Base-by-base conservation (phyloP, 2,888 invertebrate species). In the Clepsis dumicolana region DNA sequence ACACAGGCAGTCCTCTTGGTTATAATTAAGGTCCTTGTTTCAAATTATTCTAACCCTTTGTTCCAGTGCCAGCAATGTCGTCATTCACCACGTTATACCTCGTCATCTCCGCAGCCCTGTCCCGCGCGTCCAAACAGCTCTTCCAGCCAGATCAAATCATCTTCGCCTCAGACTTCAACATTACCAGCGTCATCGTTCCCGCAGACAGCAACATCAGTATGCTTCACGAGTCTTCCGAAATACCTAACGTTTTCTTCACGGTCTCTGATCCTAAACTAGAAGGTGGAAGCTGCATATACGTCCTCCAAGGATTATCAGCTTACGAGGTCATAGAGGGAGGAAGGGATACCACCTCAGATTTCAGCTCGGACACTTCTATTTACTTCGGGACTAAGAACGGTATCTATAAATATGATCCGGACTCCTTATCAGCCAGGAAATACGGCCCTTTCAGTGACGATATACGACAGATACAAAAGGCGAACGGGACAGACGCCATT, bases 311-410 rank as follows among this genome's bases (percentile, higher is more conserved):
- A 1, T 78, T 87, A 10, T 86, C 86, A n/a, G 88, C 89, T 0
- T 90, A 83, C 32, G 89, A 89, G 77, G 64, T 90, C 0, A 71
- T 90, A 1, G 89, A 89, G 80, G 89, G 89, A 0, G 90, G 90
- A 0, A 77, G 88, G 64, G 90, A 90, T 50, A 76, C 86, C 0
- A 89, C 89, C 2, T 80, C 87, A 1, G 89, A 87, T 53, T 89
- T 87, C 12, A 80, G 84, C 5, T 71, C 71, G 0, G 86, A 86
- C 0, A 82, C 66, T 67, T 61, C 76, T 0, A 77, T 90, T 21
- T 90, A 85, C 57, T 86, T 90, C 38, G 90, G 89, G 0, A 80
- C 85, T 0, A 84, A 73, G 75, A 84, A 88, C 14, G 90, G 90
- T 0, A 68, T 90, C 0, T 90, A 87, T 63, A 83, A 81, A 71